phyloP scores from a whole-genome alignment of 2,888 invertebrate species.

The Xestoiulus laeticollis region DNA sequence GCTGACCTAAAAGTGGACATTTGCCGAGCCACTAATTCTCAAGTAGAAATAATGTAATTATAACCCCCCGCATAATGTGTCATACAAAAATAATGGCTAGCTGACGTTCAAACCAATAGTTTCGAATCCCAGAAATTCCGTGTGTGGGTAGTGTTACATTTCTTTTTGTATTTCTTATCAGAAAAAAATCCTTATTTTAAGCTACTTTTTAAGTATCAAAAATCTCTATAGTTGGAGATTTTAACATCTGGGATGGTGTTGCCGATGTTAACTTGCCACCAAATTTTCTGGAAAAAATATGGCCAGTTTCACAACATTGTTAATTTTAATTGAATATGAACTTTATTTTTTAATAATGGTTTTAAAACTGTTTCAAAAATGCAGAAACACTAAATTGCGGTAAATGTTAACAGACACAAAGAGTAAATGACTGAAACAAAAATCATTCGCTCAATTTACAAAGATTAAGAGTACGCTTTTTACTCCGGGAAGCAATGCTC shows the following conservation, averaged over 20 bases:
- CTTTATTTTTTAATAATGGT: too few species aligned
- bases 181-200: not conserved
- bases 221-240: not conserved
- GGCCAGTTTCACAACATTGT: too few species aligned
- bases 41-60: slow-evolving; percentile 23
- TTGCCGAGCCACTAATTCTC: not conserved
- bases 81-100: slow-evolving; percentile 20
- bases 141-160: not conserved
- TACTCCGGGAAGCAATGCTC: not conserved
- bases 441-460: not conserved
- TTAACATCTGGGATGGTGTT: too few species aligned
- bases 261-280: too few species aligned
- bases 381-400: too few species aligned
- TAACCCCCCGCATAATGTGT: not conserved
- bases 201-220: not conserved
- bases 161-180: not conserved
- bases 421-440: too few species aligned
- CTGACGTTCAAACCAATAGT: not conserved
- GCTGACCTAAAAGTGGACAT: not conserved
- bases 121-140: not conserved
- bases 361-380: too few species aligned
- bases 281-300: too few species aligned
- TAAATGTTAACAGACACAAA: too few species aligned
- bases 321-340: too few species aligned
- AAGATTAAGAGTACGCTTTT: not conserved